A percentile compares a stretch with the other conserved stretches of the same genome.
Conservation (phyloP, 2,888 invertebrate genomes). For the Drosophila helvetica region DNA sequence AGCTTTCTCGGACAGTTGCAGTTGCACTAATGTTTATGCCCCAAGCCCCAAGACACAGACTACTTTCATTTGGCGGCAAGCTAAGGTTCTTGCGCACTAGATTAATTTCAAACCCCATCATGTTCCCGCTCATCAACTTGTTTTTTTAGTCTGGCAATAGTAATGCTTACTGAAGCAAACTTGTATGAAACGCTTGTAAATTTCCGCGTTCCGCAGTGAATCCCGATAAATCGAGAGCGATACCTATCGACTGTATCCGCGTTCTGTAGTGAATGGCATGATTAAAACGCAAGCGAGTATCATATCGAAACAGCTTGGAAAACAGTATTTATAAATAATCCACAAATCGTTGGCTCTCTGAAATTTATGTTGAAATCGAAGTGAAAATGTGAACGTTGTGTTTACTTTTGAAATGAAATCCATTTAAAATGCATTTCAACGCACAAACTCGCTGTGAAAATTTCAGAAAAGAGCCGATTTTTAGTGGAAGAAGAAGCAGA, state of each 20-base stretch:
- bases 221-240: too few species aligned
- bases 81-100: constrained; percentile 59
- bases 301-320: too few species aligned
- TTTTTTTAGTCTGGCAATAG: background rate
- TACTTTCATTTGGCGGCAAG: constrained; percentile 70
- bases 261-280: too few species aligned
- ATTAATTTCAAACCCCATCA: background rate
- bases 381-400: constrained; percentile 55
- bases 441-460: constrained; percentile 77
- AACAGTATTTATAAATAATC: too few species aligned
- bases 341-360: too few species aligned
- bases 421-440: constrained; percentile 79
- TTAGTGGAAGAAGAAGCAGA: constrained; percentile 70
- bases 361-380: constrained; percentile 40
- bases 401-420: constrained; percentile 74
- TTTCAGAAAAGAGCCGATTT: constrained; percentile 81
- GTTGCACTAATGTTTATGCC: constrained; percentile 75
- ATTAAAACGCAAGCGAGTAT: too few species aligned
- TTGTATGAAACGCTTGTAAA: too few species aligned
- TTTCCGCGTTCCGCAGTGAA: too few species aligned
- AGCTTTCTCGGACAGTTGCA: constrained; percentile 65
- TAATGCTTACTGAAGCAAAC: too few species aligned
- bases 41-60: constrained; percentile 34
- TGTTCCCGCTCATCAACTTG: background rate
- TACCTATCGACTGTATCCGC: too few species aligned